Percentiles rank a stretch among this genome's conserved stretches.
Conservation (phyloP, 37 sponge, comb jelly and placozoan genomes). For the Spongilla lacustris region DNA sequence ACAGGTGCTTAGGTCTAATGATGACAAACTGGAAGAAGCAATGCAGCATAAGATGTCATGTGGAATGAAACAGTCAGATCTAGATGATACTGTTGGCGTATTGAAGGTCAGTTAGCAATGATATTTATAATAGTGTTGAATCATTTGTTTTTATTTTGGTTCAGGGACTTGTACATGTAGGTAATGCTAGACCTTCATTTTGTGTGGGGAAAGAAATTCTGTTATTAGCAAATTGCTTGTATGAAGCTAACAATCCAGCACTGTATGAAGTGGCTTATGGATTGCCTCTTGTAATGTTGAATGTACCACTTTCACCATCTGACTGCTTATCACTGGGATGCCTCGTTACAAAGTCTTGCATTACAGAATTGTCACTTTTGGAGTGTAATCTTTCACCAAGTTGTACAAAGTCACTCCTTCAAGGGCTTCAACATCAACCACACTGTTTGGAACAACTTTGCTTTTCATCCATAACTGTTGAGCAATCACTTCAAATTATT, state of each 20-base stretch:
- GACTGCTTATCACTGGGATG: not conserved
- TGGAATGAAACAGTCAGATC: no score
- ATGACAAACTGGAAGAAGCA: no score
- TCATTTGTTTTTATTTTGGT: not conserved
- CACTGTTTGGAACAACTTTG: not conserved
- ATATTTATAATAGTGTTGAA: no score
- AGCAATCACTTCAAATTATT: not conserved
- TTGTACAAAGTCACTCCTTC: not conserved
- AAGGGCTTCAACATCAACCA: not conserved
- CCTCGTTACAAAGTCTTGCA: not conserved
- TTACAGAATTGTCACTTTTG: not conserved
- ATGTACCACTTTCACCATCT: not conserved
- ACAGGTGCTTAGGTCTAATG: no score
- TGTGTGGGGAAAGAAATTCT: not conserved
- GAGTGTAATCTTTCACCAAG: not conserved
- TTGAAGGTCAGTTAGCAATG: no score
- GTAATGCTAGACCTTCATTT: not conserved
- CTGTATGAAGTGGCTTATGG: not conserved
- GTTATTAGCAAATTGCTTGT: not conserved
- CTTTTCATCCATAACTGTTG: not conserved
- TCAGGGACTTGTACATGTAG: not conserved
- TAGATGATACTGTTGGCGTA: no score
- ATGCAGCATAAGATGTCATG: no score
- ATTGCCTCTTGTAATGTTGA: not conserved
- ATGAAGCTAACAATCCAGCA: not conserved